A percentile compares a stretch with the other conserved stretches of the same genome.
These are phyloP conservation scores for Osmerus eperlanus DNA, from an alignment of 2,113 vertebrate species.

Conservation along the genomic window DNA sequence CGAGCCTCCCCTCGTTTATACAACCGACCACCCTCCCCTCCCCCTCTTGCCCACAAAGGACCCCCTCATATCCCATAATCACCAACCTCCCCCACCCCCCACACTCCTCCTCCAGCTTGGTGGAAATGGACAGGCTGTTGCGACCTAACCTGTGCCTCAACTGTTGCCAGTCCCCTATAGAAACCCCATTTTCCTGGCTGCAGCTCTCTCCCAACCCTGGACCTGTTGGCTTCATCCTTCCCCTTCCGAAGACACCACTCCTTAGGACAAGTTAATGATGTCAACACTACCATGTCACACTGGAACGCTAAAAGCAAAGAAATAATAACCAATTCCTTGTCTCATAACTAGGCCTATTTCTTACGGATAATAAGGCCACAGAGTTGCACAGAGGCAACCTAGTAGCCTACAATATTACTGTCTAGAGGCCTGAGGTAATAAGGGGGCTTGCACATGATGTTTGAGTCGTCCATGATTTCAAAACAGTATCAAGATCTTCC, in stretches of 20 bases:
- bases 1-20: too few species aligned
- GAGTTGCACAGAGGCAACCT: not conserved
- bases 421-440: too few species aligned
- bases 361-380: not conserved
- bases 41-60: not conserved
- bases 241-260: not conserved
- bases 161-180: too few species aligned
- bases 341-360: not conserved
- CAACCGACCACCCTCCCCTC: not conserved
- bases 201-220: too few species aligned
- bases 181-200: not conserved
- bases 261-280: too few species aligned
- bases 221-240: too few species aligned
- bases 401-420: too few species aligned
- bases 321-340: not conserved
- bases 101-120: not conserved
- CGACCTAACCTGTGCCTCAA: not conserved
- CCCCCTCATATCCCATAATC: not conserved
- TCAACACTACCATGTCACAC: not conserved
- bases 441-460: too few species aligned
- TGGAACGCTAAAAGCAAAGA: not conserved
- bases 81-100: not conserved
- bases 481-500: not conserved
- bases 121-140: not conserved
- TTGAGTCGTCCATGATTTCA: not conserved